Conservation (phyloP, 2,797 vertebrate species). For the Psittacula derbiana region DNA sequence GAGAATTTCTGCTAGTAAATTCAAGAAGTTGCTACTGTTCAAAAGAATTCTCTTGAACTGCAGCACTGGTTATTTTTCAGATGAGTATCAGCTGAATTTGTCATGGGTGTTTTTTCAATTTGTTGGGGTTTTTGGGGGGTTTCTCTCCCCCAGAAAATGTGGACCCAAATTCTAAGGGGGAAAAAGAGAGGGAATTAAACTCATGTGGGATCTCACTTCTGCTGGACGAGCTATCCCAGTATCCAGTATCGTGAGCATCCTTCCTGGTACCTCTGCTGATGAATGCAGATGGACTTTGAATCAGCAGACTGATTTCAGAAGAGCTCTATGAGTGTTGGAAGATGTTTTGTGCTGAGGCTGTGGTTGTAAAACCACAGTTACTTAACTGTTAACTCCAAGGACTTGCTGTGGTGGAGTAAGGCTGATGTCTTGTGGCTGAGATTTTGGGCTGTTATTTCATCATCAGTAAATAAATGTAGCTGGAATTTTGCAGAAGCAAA, state of each 20-base stretch:
- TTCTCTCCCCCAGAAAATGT: background rate
- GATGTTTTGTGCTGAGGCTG: background rate
- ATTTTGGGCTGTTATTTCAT: background rate
- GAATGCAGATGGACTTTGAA: background rate
- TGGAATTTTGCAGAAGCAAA: background rate
- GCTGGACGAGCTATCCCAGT: background rate
- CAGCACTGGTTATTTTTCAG: background rate
- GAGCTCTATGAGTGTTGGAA: background rate
- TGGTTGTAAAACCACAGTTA: background rate
- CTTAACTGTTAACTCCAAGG: background rate
- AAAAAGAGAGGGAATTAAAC: background rate
- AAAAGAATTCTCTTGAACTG: background rate
- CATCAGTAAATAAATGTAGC: background rate
- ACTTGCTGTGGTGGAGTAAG: background rate
- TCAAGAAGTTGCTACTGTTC: background rate
- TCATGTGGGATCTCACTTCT: background rate
- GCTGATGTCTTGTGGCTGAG: background rate
- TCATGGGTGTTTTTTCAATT: background rate
- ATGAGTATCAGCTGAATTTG: background rate
- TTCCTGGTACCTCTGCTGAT: background rate
- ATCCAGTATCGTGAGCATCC: background rate
- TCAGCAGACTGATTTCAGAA: background rate
- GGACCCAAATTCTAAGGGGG: background rate
- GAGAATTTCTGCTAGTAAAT: background rate
- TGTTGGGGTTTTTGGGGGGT: rapidly evolving